phyloP scores from a whole-genome alignment of 1,140 invertebrate species.

The Cydia amplana region DNA sequence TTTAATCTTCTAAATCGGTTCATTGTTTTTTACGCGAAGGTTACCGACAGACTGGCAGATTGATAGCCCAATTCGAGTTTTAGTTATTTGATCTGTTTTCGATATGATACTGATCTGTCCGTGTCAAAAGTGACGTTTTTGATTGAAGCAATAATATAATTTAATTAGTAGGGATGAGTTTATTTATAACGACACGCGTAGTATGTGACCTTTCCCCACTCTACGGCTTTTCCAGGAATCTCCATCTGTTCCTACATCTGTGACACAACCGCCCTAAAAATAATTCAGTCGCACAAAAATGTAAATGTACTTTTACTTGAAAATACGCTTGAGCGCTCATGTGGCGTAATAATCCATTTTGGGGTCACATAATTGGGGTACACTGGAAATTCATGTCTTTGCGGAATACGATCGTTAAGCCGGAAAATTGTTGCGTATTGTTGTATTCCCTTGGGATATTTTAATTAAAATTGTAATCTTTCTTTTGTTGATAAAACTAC shows the following conservation, averaged over 20 bases:
- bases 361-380: constrained; percentile 31
- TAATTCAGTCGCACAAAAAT: constrained; percentile 24
- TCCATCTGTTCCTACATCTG: background rate
- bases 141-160: no score
- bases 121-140: no score
- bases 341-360: constrained; percentile 32
- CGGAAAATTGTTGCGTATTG: constrained; percentile 31
- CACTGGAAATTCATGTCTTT: constrained; percentile 31
- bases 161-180: no score
- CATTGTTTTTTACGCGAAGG: no score
- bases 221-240: background rate
- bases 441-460: background rate
- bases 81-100: no score
- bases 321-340: constrained; percentile 32
- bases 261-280: constrained; percentile 24
- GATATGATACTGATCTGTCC: no score
- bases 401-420: constrained; percentile 1
- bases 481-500: background rate
- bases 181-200: background rate
- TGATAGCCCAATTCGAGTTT: no score
- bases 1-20: no score
- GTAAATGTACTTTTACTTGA: constrained; percentile 31
- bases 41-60: no score
- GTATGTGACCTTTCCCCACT: background rate
- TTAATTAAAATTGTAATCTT: constrained; percentile 26